Evolutionary conservation across 2,797 vertebrate genomes (phyloP), one percentile per base, ranked within the genome.

Genomic region (Brachyrhaphis roseni): DNA sequence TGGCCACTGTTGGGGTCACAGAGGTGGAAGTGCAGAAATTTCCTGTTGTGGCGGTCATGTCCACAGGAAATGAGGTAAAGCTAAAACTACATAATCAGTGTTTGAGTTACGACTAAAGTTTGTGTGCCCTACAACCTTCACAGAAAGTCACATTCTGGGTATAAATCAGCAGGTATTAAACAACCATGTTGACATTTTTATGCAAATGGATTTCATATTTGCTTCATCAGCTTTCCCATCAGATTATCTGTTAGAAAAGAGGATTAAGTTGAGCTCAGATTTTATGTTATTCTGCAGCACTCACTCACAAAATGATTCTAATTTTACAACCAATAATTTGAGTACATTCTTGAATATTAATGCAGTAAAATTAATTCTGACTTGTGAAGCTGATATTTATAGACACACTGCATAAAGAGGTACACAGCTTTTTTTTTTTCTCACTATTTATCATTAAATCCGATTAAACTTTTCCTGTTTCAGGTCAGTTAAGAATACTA

Each of bases 11-110:
- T 82, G 98, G 98, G 82, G 98, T 99, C 94, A 99, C 98, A 0
- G 98, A 99, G 94, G 98, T 99, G 93, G 98, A 99, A 95, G 98
- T 99, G 86, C 98, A 99, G 92, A 99, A 98, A 91, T 99, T 99
- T 92, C 98, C 98, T 16, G 98, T 99, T 87, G 97, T 99, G 91
- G 98, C 98, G 28, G 97, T 99, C 89, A 99, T 99, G 98, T 99
- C 98, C 87, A 99, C 98, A 90, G 98, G 98, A 90, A 99, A 99
- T 86, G 98, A 99, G 97, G 98, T 98, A 93, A 79, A 78, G 2
- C 71, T 71, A 51, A 53, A 53, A 53, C 12, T 34, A 34, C 18
- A 45, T 55, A 78, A 51, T n/a, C 0, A 20, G 28, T 12, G 5
- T 77, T 77, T 62, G 0, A 62, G 59, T 49, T 72, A 26, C 41